A percentile compares a stretch with the other conserved stretches of the same genome.
Evolutionary conservation across 2,113 vertebrate genomes (phyloP).

Genomic region (Anhinga rufa): DNA sequence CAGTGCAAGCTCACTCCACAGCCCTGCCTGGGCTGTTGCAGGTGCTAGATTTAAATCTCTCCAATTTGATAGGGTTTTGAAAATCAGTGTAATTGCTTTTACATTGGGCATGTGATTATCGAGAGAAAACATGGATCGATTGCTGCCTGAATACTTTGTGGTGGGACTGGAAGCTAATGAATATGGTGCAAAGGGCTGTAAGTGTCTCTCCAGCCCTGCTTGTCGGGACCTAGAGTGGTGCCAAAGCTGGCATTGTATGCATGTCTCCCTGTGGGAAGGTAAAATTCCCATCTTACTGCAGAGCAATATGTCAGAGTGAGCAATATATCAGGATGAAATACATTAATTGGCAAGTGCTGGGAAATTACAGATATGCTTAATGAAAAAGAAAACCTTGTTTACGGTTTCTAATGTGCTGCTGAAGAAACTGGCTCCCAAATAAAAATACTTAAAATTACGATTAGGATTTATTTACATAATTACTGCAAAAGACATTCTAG

Average conservation of each 20-base stretch:
- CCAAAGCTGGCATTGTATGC: background rate
- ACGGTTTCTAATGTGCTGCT: constrained; percentile 6
- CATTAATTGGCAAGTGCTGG: constrained; percentile 6
- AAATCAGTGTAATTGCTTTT: background rate
- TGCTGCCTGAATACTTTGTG: background rate
- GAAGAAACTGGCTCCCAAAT: constrained; percentile 39
- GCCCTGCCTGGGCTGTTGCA: background rate
- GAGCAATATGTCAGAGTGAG: background rate
- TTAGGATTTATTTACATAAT: constrained; percentile 63
- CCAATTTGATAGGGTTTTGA: background rate
- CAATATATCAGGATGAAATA: background rate
- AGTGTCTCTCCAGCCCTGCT: background rate
- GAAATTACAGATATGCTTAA: constrained; percentile 29
- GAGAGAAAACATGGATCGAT: background rate
- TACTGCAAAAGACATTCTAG: background rate
- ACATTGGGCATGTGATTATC: background rate
- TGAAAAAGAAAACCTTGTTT: constrained; percentile 40
- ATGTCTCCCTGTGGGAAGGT: background rate
- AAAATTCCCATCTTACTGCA: background rate
- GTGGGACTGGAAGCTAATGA: background rate
- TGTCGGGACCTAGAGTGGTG: accelerated
- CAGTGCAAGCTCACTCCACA: background rate
- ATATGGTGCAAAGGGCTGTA: background rate
- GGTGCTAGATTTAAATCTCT: background rate
- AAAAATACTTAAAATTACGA: constrained; percentile 50